Conservation (phyloP, 2,113 vertebrate species). For the Cyanoliseus patagonus region DNA sequence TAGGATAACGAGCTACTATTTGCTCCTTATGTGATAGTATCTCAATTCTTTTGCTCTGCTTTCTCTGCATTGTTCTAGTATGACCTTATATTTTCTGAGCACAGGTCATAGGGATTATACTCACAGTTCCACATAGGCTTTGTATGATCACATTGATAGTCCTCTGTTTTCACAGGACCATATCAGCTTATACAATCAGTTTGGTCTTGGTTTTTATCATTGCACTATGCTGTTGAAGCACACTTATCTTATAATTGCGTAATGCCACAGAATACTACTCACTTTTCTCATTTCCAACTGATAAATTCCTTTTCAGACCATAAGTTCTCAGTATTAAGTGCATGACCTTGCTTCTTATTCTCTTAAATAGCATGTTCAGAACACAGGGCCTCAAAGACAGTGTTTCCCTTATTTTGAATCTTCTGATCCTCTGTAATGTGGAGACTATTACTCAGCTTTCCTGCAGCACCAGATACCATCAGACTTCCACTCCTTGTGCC, state of each 20-base stretch:
- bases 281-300: background rate
- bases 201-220: background rate
- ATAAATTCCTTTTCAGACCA: background rate
- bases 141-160: background rate
- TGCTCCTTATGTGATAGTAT: background rate
- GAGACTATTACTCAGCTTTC: background rate
- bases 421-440: background rate
- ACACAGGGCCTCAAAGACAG: background rate
- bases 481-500: background rate
- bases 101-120: background rate
- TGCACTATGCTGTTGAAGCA: background rate
- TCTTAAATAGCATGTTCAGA: background rate
- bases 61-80: background rate
- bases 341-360: background rate
- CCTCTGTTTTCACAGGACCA: background rate
- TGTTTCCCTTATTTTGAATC: background rate
- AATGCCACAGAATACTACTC: background rate
- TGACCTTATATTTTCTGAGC: background rate
- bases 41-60: background rate
- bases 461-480: fast-evolving
- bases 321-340: background rate
- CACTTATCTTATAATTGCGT: background rate
- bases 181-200: background rate
- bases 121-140: background rate
- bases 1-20: background rate